Percentiles rank a stretch among this genome's conserved stretches.
Conservation (phyloP, 2,113 vertebrate species). For the Lycocorax pyrrhopterus region DNA sequence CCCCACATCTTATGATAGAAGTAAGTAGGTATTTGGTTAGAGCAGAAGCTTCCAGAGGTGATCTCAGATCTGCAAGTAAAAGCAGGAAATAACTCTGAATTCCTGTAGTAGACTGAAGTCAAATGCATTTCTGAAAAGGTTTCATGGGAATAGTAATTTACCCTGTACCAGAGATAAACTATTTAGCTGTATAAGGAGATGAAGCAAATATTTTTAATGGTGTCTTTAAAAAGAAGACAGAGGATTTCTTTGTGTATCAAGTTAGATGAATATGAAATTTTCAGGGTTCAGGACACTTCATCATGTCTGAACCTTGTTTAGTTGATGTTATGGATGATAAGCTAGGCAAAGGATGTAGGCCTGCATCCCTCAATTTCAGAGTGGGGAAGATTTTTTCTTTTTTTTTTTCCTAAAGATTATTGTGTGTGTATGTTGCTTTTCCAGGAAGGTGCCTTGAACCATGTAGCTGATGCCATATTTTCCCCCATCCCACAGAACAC, state of each 20-base stretch:
- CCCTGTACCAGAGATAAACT: not conserved
- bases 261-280: not conserved
- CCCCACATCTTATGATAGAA: not conserved
- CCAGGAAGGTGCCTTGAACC: not conserved
- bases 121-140: not conserved
- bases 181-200: not conserved
- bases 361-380: not conserved
- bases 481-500: fast-evolving
- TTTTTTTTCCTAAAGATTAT: not conserved
- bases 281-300: not conserved
- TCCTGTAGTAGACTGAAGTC: not conserved
- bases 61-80: not conserved
- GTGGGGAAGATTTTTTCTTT: not conserved
- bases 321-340: not conserved
- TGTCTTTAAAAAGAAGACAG: not conserved
- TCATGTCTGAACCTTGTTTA: not conserved
- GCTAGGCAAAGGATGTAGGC: not conserved
- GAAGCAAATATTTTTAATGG: not conserved
- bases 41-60: not conserved
- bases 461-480: not conserved
- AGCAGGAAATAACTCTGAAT: not conserved
- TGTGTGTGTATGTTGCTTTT: not conserved
- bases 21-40: not conserved
- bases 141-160: not conserved
- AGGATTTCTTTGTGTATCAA: not conserved